Conservation (phyloP, 2,888 invertebrate genomes). For the Xylocampa areola region DNA sequence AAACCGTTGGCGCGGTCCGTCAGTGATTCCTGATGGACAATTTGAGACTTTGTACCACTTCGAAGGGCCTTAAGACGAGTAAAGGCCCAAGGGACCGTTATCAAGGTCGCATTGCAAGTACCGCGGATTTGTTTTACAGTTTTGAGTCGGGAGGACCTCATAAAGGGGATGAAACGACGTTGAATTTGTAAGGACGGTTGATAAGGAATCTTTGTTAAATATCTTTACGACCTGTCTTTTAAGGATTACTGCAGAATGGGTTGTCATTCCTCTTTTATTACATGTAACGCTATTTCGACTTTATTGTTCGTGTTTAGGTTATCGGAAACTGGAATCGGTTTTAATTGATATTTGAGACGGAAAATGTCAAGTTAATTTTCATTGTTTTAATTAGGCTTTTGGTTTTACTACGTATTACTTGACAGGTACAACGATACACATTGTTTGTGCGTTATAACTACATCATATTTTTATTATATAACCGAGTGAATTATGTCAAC, state of each 20-base stretch:
- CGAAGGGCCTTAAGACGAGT: slow-evolving; percentile 62
- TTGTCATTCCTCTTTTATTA: slow-evolving; percentile 45
- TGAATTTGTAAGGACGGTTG: slow-evolving; percentile 60
- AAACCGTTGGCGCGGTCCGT: slow-evolving; percentile 78
- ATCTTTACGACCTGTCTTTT: slow-evolving; percentile 57
- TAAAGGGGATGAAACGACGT: slow-evolving; percentile 60
- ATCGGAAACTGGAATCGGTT: slow-evolving; percentile 34
- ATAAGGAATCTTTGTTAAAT: slow-evolving; percentile 62
- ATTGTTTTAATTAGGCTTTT: slow-evolving; percentile 43
- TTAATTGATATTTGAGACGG: slow-evolving; percentile 46
- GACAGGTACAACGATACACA: not conserved
- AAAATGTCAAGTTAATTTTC: slow-evolving; percentile 41
- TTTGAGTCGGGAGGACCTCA: slow-evolving; percentile 60
- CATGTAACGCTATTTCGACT: slow-evolving; percentile 28
- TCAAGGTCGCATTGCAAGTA: slow-evolving; percentile 60
- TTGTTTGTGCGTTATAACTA: too few relatives aligned
- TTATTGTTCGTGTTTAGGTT: slow-evolving; percentile 46
- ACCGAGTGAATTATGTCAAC: too few relatives aligned
- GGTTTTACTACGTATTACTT: slow-evolving; percentile 28
- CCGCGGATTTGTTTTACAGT: slow-evolving; percentile 71
- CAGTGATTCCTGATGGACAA: slow-evolving; percentile 88
- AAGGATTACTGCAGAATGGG: slow-evolving; percentile 51
- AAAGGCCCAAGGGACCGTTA: slow-evolving; percentile 63
- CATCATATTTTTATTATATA: too few relatives aligned
- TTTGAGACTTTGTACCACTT: slow-evolving; percentile 82